Conservation (phyloP, 2,888 invertebrate genomes). For the Trichogramma dendrolimi region DNA sequence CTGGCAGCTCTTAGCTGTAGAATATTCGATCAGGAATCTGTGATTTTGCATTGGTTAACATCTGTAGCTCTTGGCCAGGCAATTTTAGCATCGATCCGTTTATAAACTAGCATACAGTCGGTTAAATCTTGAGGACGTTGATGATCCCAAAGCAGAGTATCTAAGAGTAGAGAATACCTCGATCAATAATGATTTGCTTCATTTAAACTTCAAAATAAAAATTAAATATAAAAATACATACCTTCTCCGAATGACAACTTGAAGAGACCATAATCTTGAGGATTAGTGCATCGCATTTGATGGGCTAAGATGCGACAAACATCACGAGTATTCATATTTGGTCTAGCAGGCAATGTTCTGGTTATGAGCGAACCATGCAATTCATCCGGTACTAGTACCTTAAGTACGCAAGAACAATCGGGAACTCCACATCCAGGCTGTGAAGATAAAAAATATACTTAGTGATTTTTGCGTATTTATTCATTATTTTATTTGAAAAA, state of each 20-base stretch:
- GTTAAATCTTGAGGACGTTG: constrained; percentile 89
- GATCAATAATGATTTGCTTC: background rate
- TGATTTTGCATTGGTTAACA: background rate
- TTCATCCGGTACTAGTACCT: constrained; percentile 92
- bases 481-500: constrained; percentile 24
- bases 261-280: constrained; percentile 92
- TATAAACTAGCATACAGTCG: constrained; percentile 90
- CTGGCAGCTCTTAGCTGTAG: constrained; percentile 17
- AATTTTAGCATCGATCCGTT: constrained; percentile 92
- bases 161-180: constrained; percentile 56
- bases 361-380: constrained; percentile 86
- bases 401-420: constrained; percentile 71
- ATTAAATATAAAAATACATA: constrained; percentile 42
- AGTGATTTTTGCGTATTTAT: no score
- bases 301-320: constrained; percentile 93
- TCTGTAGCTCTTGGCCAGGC: constrained; percentile 77
- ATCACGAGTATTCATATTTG: constrained; percentile 88
- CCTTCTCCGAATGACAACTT: constrained; percentile 87
- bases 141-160: constrained; percentile 81
- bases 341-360: constrained; percentile 87
- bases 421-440: constrained; percentile 51
- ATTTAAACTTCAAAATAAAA: background rate
- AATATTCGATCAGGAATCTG: constrained; percentile 18
- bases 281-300: constrained; percentile 91
- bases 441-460: no score